phyloP scores from a whole-genome alignment of 2,797 vertebrate genomes.

The Phrynocephalus vlangalii region DNA sequence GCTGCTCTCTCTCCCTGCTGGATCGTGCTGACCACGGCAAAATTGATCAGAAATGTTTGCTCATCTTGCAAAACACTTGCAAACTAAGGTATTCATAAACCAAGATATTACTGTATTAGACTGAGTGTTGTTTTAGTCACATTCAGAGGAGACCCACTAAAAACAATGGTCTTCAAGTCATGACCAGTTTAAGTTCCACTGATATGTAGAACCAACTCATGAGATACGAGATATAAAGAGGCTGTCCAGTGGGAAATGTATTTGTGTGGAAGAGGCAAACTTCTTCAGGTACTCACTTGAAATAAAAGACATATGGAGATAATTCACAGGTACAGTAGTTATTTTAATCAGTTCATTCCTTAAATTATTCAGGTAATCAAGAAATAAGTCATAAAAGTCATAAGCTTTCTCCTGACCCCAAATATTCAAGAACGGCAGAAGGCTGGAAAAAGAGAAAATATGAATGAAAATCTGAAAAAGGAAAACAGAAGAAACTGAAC shows the following conservation, averaged over 20 bases:
- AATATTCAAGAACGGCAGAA: constrained; percentile 2
- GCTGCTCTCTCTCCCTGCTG: too few species aligned
- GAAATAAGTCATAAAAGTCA: constrained; percentile 4
- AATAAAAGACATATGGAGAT: neutral
- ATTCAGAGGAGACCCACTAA: neutral
- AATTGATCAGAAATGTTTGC: too few species aligned
- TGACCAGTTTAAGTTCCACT: neutral
- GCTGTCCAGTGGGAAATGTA: neutral
- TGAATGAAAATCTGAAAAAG: neutral
- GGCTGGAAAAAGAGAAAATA: constrained; percentile 1
- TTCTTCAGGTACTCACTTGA: neutral
- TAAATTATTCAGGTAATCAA: neutral
- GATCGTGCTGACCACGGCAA: too few species aligned
- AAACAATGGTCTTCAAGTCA: neutral
- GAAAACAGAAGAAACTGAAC: neutral
- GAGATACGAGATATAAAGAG: neutral
- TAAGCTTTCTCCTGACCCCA: neutral
- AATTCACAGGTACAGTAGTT: neutral
- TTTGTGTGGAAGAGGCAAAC: neutral
- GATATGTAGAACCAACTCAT: neutral
- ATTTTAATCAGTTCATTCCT: neutral
- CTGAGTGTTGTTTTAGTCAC: neutral
- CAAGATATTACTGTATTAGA: neutral
- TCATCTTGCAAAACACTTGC: too few species aligned
- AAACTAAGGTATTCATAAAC: neutral